A percentile compares a stretch with the other conserved stretches of the same genome.
Conservation (phyloP, 1,140 invertebrate genomes). For the Arctopsyche grandis region DNA sequence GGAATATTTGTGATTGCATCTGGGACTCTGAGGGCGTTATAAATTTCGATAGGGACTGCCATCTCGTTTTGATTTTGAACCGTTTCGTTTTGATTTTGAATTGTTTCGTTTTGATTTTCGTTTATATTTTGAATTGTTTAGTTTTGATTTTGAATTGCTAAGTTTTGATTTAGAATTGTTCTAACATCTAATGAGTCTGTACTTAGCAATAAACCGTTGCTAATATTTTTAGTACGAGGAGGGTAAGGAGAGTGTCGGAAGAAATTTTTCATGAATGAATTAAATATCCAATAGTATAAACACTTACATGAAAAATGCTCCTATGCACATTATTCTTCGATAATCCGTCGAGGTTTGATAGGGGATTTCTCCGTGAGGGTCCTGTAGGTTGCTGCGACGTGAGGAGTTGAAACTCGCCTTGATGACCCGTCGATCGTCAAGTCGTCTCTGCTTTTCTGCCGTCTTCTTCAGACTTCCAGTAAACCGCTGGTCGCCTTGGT, state of each 20-base stretch:
- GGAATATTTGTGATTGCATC: background rate
- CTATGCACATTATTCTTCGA: background rate
- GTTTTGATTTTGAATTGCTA: background rate
- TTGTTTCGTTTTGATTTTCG: background rate
- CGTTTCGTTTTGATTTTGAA: background rate
- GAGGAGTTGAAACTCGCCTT: background rate
- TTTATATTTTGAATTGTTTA: background rate
- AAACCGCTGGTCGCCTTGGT: background rate
- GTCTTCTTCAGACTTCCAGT: background rate
- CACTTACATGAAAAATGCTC: background rate
- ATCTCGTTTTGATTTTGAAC: background rate
- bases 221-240: background rate
- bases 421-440: background rate
- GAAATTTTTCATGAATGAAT: background rate
- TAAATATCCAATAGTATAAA: background rate
- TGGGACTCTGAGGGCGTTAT: background rate
- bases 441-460: background rate
- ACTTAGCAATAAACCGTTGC: background rate
- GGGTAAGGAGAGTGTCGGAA: background rate
- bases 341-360: background rate
- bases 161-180: background rate
- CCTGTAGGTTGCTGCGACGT: constrained; percentile 5
- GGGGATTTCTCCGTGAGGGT: background rate
- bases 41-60: background rate
- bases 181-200: background rate